Base-by-base conservation (phyloP, 2,113 vertebrate genomes). In the Aegithalos caudatus region DNA sequence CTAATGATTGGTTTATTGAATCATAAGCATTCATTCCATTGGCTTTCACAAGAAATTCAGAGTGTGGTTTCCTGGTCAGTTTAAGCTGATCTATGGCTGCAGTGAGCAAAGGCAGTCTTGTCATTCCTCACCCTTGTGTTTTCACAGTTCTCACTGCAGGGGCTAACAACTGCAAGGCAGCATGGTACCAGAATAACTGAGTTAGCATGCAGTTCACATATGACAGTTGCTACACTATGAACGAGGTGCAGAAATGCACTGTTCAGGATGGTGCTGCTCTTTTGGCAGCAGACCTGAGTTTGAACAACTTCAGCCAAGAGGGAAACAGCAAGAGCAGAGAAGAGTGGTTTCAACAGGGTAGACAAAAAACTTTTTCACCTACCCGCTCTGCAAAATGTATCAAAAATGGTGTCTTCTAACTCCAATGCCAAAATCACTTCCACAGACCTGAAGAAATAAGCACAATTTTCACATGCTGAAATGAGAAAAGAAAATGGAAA, bases 401-500 rank as follows among this genome's bases (percentile, higher is more conserved):
- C 44, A 85, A 54, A 87, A 78, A 56, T 0, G 7, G 10, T 54
- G 29, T 27, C 5, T 65, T 65, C 33, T 15, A 45, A 21, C 4
- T 73, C 20, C 51, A 38, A 0, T 0, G 12, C 10, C 42, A 57
- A 81, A 54, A 10, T 35, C 50, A 29, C 5, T 0, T 44, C 20
- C 44, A n/a, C 44, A 40, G 29, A 80, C 14, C 40, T 72, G 57
- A 62, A 79, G 65, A 44, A 45, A 77, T 0, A 64, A 10, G 28
- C 19, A 67, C 23, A 60, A 17, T 35, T 67, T 62, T 45, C 56
- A 67, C 27, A 22, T 9, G 21, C 56, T 81, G 81, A 81, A 94
- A 91, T 16, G 7, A 73, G n/a, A 73, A 29, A 76, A 53, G 9
- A 45, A 27, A 4, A n/a, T 28, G 19, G 35, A 6, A 64, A 57